Percentiles rank a stretch among this genome's conserved stretches.
Evolutionary conservation across 2,113 vertebrate species (phyloP).

Genomic region (Microtus pennsylvanicus): DNA sequence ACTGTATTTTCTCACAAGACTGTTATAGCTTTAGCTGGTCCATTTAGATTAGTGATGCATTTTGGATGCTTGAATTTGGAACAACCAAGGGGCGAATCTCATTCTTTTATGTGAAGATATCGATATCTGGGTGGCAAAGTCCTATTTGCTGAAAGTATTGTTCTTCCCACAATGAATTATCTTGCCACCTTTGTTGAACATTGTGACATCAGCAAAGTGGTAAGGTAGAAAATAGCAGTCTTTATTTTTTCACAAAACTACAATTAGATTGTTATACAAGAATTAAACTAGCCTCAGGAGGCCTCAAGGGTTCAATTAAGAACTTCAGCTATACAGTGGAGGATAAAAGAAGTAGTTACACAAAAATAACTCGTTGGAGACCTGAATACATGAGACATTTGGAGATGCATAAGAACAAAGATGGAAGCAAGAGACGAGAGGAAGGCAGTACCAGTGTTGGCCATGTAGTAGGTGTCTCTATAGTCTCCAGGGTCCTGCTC

Average conservation of each 20-base stretch:
- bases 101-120: neutral
- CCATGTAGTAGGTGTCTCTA: neutral
- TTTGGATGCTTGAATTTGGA: neutral
- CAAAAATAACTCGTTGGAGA: neutral
- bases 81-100: neutral
- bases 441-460: neutral
- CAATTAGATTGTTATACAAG: neutral
- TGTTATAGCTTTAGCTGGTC: neutral
- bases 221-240: neutral
- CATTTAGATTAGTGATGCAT: neutral
- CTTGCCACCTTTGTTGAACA: neutral
- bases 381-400: neutral
- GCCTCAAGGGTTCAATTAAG: neutral
- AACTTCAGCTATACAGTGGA: neutral
- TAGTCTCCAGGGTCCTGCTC: neutral
- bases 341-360: neutral
- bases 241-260: neutral
- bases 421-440: neutral
- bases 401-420: neutral
- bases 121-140: neutral
- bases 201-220: neutral
- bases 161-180: neutral
- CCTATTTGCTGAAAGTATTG: neutral
- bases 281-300: neutral
- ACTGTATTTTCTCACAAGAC: neutral